Conservation (phyloP, 1,140 invertebrate species). For the Eumaeus atala region DNA sequence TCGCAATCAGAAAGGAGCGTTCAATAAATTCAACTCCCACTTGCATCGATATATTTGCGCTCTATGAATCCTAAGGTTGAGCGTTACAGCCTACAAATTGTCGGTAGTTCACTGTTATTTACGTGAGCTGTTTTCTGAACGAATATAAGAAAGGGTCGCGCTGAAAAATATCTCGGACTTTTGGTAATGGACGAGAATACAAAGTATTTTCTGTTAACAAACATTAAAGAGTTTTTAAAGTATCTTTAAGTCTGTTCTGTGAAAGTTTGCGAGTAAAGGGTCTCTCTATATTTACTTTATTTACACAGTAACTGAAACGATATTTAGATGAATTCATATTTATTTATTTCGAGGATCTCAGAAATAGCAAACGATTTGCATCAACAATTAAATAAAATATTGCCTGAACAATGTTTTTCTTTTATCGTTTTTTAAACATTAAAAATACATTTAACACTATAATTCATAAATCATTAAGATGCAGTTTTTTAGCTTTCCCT, state of each 20-base stretch:
- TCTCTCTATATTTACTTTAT: neutral
- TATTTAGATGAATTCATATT: no score
- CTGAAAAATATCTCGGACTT: slow-evolving; percentile 7
- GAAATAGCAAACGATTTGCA: no score
- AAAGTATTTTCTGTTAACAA: neutral
- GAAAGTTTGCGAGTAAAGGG: neutral
- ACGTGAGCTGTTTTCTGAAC: slow-evolving; percentile 40
- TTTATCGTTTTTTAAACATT: no score
- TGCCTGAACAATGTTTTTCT: no score
- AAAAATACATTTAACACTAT: no score
- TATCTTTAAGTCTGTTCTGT: neutral
- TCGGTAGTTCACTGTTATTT: slow-evolving; percentile 39
- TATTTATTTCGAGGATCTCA: no score
- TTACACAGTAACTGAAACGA: neutral
- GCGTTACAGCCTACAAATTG: slow-evolving; percentile 46
- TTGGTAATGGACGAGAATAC: neutral
- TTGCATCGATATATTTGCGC: slow-evolving; percentile 38
- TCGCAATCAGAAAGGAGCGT: slow-evolving; percentile 4
- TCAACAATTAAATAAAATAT: no score
- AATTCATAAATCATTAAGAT: no score
- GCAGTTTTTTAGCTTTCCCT: no score
- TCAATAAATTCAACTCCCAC: slow-evolving; percentile 36
- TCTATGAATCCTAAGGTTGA: slow-evolving; percentile 32
- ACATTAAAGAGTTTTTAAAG: neutral
- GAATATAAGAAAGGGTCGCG: slow-evolving; percentile 12